Conservation (phyloP, 2,113 vertebrate species). For the Alectura lathami region DNA sequence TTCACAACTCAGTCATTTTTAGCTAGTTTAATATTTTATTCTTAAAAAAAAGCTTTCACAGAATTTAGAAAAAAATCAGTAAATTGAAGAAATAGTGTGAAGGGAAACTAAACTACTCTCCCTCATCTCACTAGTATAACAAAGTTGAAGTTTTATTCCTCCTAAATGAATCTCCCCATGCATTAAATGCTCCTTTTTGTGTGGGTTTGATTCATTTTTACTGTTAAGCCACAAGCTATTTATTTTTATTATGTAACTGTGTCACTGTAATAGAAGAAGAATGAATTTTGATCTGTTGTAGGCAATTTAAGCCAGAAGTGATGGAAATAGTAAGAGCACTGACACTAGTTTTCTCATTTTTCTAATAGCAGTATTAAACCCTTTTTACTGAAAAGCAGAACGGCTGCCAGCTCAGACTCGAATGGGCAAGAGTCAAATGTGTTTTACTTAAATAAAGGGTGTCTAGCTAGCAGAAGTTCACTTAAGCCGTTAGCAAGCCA, state of each 20-base stretch:
- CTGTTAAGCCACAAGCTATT: not conserved
- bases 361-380: not conserved
- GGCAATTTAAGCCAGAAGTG: not conserved
- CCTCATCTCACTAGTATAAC: not conserved
- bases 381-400: not conserved
- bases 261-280: not conserved
- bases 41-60: not conserved
- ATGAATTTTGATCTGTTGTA: not conserved
- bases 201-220: slow-evolving; percentile 41
- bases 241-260: slow-evolving; percentile 9
- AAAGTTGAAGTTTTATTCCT: not conserved
- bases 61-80: slow-evolving; percentile 4
- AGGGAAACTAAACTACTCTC: not conserved
- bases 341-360: not conserved
- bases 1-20: not conserved
- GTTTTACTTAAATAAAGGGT: not conserved
- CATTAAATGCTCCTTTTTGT: not conserved
- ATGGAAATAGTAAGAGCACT: not conserved
- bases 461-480: not conserved
- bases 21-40: not conserved
- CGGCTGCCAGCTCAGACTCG: not conserved
- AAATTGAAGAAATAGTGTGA: not conserved
- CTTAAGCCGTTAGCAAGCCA: not conserved
- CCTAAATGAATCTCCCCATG: not conserved
- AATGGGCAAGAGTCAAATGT: not conserved